Base-by-base conservation (phyloP, 2,888 invertebrate genomes). In the Pterobdella sp. region DNA sequence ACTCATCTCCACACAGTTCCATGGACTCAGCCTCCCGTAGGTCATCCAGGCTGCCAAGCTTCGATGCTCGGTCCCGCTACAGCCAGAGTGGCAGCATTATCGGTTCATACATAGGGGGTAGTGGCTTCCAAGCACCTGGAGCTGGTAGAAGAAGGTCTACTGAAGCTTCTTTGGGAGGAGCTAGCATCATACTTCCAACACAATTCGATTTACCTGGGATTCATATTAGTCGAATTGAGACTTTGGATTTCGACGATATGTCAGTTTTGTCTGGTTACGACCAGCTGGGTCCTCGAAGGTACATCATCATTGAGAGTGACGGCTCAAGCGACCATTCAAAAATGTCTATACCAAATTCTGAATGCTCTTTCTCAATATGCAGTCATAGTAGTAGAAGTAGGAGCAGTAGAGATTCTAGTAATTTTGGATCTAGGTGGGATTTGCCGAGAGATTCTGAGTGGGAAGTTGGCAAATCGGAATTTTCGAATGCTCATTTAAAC, bases 371-470 rank as follows among this genome's bases (percentile, higher is more conserved):
- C 36, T 74, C 76, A 18, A 74, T 75, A 0, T 56, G 69, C 64
- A 76, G 75, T 52, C 68, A 76, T 1, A 74, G 77, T 68, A 77
- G 76, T 52, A 64, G 74, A 18, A 77, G 76, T 67, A 68, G 76
- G 37, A 74, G 76, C 68, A 76, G 76, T 72, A 73, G 74, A 22
- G 77, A 76, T 31, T 77, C 77, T 26, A 77, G 77, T 72, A 72
- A 74, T 64, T 73, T 77, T 66, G 76, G 77, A 68, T 76, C 76
- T 49, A 68, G 77, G 26, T 77, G 77, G 77, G 77, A 77, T 60
- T 77, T 77, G 70, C 76, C 77, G 7, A 52, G 76, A 42, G 77
- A 77, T 68, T 77, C 77, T n/a, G 76, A 77, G 29, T 77, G 76
- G 76, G 77, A 77, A 67, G 77, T 76, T 34, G 75, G 75, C 68